Base-by-base conservation (phyloP, 2,797 vertebrate genomes). In the Pipistrellus pipistrellus region DNA sequence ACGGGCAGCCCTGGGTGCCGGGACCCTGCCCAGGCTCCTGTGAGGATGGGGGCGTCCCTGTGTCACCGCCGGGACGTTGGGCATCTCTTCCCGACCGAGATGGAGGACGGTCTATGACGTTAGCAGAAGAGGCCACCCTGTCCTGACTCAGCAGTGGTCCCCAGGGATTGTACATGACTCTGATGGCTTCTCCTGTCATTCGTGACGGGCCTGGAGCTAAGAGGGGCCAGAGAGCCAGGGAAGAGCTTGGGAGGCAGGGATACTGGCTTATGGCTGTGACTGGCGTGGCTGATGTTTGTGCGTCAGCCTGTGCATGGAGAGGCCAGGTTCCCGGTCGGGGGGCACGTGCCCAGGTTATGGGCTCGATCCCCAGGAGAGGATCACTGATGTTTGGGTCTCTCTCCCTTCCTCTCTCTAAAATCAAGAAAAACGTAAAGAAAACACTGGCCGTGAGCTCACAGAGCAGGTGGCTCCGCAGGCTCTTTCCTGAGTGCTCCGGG, bases 151-250 rank as follows among this genome's bases (percentile, higher is more conserved):
- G 18, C 23, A 20, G 48, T 8, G 7, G 3, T 12, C 30, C 46
- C 11, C 3, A 32, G 62, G 0, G 4, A 2, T 10, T 21, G 32
- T 41, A 0, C 3, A 0, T 27, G 46, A 7, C 13, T 2, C 15
- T 20, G 75, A 25, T 0, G 20, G 25, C 27, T 75, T 64, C 35
- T 41, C 53, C 14, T 0, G 0, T 51, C 10, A 0, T 15, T 35
- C 0, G 0, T 15, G 27, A 2, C 0, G 0, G 20, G 8, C 21
- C 38, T 9, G 0, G 35, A 13, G 17, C 6, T 10, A 15, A 21
- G 27, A 48, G 72, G 71, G 72, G 27, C 27, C 17, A 8, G 27
- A 11, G 27, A 75, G 71, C 25, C 71, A 3, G 25, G 2, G 44
- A 4, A 4, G 64, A 32, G n/a, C 8, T 8, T 32, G 17, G 30